Base-by-base conservation (phyloP, 2,113 vertebrate species). In the Tyto alba region DNA sequence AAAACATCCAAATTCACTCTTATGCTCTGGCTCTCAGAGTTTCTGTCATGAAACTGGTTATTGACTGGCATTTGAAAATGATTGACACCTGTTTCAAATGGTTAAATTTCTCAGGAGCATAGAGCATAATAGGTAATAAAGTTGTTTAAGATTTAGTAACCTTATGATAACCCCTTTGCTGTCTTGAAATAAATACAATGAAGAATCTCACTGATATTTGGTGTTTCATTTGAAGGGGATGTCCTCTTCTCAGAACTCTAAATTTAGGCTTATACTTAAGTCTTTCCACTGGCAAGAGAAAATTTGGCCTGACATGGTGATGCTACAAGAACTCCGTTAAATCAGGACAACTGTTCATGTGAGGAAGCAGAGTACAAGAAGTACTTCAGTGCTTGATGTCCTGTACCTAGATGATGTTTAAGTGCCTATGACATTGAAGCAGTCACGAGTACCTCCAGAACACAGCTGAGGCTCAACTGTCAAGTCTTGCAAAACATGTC, bases 1-100 rank as follows among this genome's bases (percentile, higher is more conserved):
- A 26, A 93, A 85, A 59, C 79, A 94, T 32, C 75, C 95, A 79
- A 88, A 96, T 55, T 97, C 96, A 52, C 75, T 78, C 48, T 97
- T 96, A 41, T 71, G 95, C 79, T 97, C 94, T 76, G 92, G 95
- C 47, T 97, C 97, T 76, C 88, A 92, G 92, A 95, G 94, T 87
- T 97, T 96, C 27, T 97, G 78, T 81, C 89, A 95, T 81, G 96
- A 96, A 97, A 96, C 95, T 77, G 97, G 96, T 81, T 97, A 94
- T 89, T 97, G 93, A 88, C 93, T 85, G 89, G 85, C 81, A 73
- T 84, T 93, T 85, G 93, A 90, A 96, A 92, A 97, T 71, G 63
- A 82, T 27, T 92, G 76, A 80, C 15, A 38, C 16, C n/a, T 66
- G 1, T 59, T 74, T 74, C 67, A 86, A 57, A 66, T 47, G 41